phyloP scores from a whole-genome alignment of 2,888 invertebrate species.

The Eupithecia inturbata region DNA sequence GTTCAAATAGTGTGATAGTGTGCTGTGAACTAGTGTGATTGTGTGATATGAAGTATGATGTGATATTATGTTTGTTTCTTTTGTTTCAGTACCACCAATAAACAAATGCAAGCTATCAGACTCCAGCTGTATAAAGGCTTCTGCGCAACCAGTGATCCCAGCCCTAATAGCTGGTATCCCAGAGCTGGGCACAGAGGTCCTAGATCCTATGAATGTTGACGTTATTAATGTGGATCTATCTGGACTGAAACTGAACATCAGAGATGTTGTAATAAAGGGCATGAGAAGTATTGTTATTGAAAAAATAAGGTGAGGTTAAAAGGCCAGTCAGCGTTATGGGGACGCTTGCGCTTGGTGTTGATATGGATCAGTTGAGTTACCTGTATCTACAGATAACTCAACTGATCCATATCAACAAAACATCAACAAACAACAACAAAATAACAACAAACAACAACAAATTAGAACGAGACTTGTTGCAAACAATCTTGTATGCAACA shows the following conservation, averaged over 20 bases:
- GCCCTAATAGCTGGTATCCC: constrained; percentile 58
- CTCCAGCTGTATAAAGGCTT: constrained; percentile 53
- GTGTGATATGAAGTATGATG: too few species aligned
- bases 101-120: constrained; percentile 62
- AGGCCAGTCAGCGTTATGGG: too few species aligned
- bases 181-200: constrained; percentile 55
- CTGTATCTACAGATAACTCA: too few species aligned
- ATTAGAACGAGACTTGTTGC: too few species aligned
- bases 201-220: constrained; percentile 65
- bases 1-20: too few species aligned
- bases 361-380: too few species aligned
- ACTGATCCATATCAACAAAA: too few species aligned
- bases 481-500: too few species aligned
- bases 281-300: constrained; percentile 55
- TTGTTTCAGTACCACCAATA: constrained; percentile 58
- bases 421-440: too few species aligned
- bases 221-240: constrained; percentile 61
- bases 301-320: constrained; percentile 54
- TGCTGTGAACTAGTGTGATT: too few species aligned
- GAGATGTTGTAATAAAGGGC: constrained; percentile 56
- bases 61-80: neutral
- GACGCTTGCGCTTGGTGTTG: too few species aligned
- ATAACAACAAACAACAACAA: too few species aligned
- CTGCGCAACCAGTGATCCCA: constrained; percentile 54
- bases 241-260: constrained; percentile 62